These are phyloP conservation scores for Hyposoter dolosus DNA, from an alignment of 2,888 invertebrate species.

Conservation along the genomic window DNA sequence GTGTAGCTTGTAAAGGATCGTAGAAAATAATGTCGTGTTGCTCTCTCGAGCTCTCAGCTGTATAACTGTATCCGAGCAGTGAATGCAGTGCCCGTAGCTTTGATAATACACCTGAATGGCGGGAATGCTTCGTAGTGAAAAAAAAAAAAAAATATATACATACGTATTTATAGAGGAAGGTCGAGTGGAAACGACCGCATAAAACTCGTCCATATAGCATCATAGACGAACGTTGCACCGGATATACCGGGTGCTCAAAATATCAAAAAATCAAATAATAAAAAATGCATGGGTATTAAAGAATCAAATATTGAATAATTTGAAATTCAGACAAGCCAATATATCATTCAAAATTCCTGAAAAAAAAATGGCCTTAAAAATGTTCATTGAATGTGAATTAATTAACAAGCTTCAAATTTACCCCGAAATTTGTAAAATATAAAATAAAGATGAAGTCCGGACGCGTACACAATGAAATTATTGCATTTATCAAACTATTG, in stretches of 20 bases:
- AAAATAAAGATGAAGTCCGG: too few species aligned
- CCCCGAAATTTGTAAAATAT: too few species aligned
- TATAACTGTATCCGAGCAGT: conserved; percentile 27
- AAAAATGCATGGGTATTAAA: not conserved
- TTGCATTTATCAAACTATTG: too few species aligned
- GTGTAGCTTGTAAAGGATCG: conserved; percentile 34
- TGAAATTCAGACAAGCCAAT: not conserved
- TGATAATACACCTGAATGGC: conserved; percentile 48
- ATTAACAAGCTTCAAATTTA: too few species aligned
- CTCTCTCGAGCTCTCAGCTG: conserved; percentile 26
- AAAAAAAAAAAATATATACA: not conserved
- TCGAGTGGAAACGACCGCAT: conserved; percentile 46
- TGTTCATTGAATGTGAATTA: not conserved
- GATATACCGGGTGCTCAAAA: conserved; percentile 2
- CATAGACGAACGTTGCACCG: conserved; percentile 33
- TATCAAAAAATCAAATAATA: not conserved
- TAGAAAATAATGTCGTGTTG: conserved; percentile 33
- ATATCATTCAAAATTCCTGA: not conserved
- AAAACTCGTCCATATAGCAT: conserved; percentile 25
- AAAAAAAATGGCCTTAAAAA: not conserved
- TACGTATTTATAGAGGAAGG: conserved; percentile 39
- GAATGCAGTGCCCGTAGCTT: conserved; percentile 42
- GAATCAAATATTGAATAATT: not conserved
- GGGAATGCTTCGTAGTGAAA: conserved; percentile 17
- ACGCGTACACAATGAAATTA: too few species aligned